Evolutionary conservation across 2,797 vertebrate genomes (phyloP).

Genomic region (Danio aesculapii): DNA sequence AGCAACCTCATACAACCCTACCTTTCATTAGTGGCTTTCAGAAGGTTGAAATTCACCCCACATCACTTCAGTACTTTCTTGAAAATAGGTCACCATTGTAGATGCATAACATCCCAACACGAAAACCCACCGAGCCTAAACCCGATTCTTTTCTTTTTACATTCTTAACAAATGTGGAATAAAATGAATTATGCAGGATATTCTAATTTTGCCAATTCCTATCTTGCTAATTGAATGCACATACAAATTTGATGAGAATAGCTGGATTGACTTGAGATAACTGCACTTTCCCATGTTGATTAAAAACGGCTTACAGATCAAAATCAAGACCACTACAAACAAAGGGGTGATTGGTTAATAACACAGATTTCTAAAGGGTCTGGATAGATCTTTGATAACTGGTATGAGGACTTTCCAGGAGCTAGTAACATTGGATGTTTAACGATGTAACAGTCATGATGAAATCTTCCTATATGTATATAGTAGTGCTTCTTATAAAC

Average conservation of each 20-base stretch:
- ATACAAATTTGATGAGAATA: constrained; percentile 10
- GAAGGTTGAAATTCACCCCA: neutral
- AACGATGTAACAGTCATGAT: too few species aligned
- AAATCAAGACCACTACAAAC: neutral
- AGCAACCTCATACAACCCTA: too few species aligned
- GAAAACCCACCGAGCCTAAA: neutral
- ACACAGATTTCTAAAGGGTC: neutral
- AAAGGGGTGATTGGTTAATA: neutral
- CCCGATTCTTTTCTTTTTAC: neutral
- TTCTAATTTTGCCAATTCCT: neutral
- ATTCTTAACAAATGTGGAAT: neutral
- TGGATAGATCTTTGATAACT: neutral
- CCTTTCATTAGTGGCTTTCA: neutral
- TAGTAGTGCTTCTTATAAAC: too few species aligned
- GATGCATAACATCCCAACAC: neutral
- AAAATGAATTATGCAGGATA: neutral
- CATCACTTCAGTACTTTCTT: neutral
- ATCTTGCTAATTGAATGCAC: neutral
- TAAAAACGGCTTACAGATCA: neutral
- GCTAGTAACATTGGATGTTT: neutral
- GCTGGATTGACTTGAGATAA: constrained; percentile 1
- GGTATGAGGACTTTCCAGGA: neutral
- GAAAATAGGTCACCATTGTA: neutral
- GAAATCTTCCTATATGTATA: too few species aligned
- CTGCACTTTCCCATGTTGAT: neutral